A percentile compares a stretch with the other conserved stretches of the same genome.
Evolutionary conservation across 1,140 invertebrate genomes (phyloP).

Genomic region (Heterodera schachtii): DNA sequence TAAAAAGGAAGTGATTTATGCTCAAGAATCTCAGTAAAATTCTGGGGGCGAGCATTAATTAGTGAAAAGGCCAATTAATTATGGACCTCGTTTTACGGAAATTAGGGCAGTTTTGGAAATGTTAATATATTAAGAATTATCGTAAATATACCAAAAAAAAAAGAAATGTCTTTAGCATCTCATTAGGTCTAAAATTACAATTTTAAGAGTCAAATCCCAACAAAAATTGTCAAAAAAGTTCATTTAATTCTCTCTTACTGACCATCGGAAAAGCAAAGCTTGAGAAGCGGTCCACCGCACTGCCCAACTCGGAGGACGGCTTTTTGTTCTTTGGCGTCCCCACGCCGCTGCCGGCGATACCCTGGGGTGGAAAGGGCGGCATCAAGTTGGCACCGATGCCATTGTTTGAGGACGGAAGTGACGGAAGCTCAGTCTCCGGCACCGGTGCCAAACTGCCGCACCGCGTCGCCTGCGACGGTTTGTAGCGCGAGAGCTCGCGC

Average conservation of each 20-base stretch:
- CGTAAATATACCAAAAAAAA: too few species aligned
- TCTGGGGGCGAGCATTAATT: too few species aligned
- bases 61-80: too few species aligned
- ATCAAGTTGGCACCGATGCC: neutral
- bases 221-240: neutral
- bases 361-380: constrained; percentile 8
- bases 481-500: constrained; percentile 34
- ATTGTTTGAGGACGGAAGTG: constrained; percentile 20
- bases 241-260: neutral
- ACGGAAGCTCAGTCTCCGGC: constrained; percentile 18
- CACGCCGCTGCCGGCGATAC: constrained; percentile 6
- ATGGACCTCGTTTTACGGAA: too few species aligned
- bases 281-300: constrained; percentile 54
- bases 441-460: constrained; percentile 7
- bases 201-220: constrained; percentile 1
- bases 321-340: constrained; percentile 32
- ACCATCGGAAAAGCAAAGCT: constrained; percentile 60
- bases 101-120: too few species aligned
- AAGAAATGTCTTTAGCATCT: too few species aligned
- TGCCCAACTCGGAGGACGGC: constrained; percentile 52
- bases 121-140: too few species aligned
- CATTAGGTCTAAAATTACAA: neutral
- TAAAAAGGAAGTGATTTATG: too few species aligned
- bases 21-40: too few species aligned
- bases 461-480: constrained; percentile 22